Percentiles rank a stretch among this genome's conserved stretches.
phyloP scores from a whole-genome alignment of 2,888 invertebrate genomes.

The Athripsodes cinereus region DNA sequence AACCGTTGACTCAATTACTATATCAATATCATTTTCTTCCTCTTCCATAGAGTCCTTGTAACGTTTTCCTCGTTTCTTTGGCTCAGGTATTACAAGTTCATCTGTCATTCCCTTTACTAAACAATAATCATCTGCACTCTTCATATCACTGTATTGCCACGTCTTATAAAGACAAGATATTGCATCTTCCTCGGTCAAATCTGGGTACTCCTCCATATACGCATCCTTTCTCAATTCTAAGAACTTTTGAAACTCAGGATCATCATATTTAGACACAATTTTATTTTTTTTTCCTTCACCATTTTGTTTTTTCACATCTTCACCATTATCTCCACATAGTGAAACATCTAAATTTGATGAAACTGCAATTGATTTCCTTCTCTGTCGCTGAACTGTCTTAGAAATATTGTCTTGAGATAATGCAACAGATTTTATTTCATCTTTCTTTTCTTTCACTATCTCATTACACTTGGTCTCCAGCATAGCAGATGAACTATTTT shows the following conservation, averaged over 20 bases:
- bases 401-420: too few relatives aligned
- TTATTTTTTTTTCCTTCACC: background rate
- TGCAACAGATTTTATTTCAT: too few relatives aligned
- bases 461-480: too few relatives aligned
- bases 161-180: slow-evolving; percentile 44
- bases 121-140: slow-evolving; percentile 29
- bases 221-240: slow-evolving; percentile 43
- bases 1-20: slow-evolving; percentile 15
- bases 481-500: too few relatives aligned
- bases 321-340: too few relatives aligned
- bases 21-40: slow-evolving; percentile 5
- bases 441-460: too few relatives aligned
- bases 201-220: slow-evolving; percentile 46
- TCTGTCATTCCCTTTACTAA: slow-evolving; percentile 36
- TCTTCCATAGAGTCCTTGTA: slow-evolving; percentile 27
- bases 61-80: slow-evolving; percentile 26
- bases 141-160: slow-evolving; percentile 41
- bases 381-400: too few relatives aligned
- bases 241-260: slow-evolving; percentile 45
- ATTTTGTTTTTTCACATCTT: too few relatives aligned
- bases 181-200: slow-evolving; percentile 42
- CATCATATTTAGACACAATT: slow-evolving; percentile 30
- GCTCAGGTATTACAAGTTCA: slow-evolving; percentile 16
- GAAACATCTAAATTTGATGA: too few relatives aligned
- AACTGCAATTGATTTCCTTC: too few relatives aligned